A percentile compares a stretch with the other conserved stretches of the same genome.
These are phyloP conservation scores for Crotalus horridus DNA, from an alignment of 2,113 vertebrate genomes.

Conservation along the genomic window DNA sequence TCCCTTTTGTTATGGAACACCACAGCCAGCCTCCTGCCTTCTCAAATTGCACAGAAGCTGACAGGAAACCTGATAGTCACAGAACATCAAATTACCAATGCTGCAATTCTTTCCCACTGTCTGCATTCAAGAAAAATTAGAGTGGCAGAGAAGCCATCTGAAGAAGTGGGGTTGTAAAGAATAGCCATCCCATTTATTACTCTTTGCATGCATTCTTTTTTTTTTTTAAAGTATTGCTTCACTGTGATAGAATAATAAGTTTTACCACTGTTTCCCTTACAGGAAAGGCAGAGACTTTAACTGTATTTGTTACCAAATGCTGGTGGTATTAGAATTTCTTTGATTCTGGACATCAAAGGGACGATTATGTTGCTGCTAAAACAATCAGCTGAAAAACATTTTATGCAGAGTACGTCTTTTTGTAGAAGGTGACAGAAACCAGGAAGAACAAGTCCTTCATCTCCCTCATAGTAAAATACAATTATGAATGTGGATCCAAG, in stretches of 20 bases:
- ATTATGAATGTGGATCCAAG: not conserved
- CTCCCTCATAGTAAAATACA: not conserved
- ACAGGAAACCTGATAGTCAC: not conserved
- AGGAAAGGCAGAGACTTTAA: constrained; percentile 70
- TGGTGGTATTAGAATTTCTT: constrained; percentile 54
- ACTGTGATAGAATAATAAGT: constrained; percentile 47
- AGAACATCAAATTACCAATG: not conserved
- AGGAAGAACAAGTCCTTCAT: not conserved
- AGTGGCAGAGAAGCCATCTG: constrained; percentile 12
- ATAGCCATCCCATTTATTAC: not conserved
- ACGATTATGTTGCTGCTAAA: constrained; percentile 58
- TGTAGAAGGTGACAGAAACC: not conserved
- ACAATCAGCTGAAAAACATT: constrained; percentile 48
- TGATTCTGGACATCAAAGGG: constrained; percentile 68
- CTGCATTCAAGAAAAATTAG: constrained; percentile 12
- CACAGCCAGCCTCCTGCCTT: not conserved
- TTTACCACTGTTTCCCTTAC: constrained; percentile 67
- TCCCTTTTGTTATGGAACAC: not conserved
- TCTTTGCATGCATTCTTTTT: not conserved
- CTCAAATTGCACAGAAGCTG: not conserved
- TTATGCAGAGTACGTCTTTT: constrained; percentile 35
- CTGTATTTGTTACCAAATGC: constrained; percentile 51
- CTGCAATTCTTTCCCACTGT: not conserved
- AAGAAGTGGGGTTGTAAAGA: constrained; percentile 11
- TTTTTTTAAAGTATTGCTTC: constrained; percentile 23